These are phyloP conservation scores for Drosophila funebris DNA, from an alignment of 1,140 invertebrate species.

Conservation along the genomic window DNA sequence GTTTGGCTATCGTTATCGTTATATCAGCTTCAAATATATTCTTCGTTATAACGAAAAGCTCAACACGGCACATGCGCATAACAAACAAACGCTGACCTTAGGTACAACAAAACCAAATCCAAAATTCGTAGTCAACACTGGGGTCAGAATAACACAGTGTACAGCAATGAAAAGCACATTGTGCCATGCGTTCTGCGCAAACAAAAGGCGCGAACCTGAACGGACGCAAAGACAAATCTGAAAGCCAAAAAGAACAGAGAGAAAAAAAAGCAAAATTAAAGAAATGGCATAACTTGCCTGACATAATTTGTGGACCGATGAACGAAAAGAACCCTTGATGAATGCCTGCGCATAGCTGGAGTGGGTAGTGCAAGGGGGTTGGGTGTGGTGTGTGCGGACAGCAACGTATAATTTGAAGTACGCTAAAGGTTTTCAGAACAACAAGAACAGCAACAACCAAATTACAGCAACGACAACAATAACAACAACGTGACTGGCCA, in stretches of 20 bases:
- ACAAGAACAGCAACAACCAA: constrained; percentile 11
- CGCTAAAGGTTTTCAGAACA: constrained; percentile 48
- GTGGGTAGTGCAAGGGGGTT: constrained; percentile 35
- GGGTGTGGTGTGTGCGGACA: constrained; percentile 17
- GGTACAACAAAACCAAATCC: constrained; percentile 31
- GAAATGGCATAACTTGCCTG: constrained; percentile 42
- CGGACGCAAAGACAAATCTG: constrained; percentile 28
- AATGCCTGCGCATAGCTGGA: constrained; percentile 56
- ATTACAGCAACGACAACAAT: constrained; percentile 2
- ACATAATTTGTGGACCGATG: constrained; percentile 47
- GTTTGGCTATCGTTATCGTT: neutral
- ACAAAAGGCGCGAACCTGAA: constrained; percentile 31
- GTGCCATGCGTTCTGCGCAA: constrained; percentile 33
- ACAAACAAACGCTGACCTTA: constrained; percentile 48
- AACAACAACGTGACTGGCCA: constrained; percentile 24
- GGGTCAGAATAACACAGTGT: neutral
- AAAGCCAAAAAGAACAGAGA: constrained; percentile 7
- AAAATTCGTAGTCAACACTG: neutral
- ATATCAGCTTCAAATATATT: neutral
- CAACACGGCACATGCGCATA: constrained; percentile 55
- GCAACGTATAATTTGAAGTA: constrained; percentile 72
- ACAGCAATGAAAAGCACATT: constrained; percentile 60
- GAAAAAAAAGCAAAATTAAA: constrained; percentile 26
- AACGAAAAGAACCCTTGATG: constrained; percentile 59
- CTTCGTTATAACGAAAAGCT: constrained; percentile 33